Base-by-base conservation (phyloP, 2,888 invertebrate genomes). In the Parapristionchus giblindavisi region DNA sequence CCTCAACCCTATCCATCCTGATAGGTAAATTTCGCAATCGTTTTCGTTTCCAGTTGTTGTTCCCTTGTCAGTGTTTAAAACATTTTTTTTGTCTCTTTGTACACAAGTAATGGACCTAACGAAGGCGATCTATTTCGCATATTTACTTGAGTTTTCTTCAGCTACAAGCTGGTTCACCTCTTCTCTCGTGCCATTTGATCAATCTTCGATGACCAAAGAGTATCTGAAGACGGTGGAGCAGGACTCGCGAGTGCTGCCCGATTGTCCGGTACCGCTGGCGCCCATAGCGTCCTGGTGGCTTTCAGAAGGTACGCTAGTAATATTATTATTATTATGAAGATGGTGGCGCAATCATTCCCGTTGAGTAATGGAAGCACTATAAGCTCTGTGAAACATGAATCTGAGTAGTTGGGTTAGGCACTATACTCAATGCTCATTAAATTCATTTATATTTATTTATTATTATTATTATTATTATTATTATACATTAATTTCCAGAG, bases 131-230 rank as follows among this genome's bases (percentile, higher is more conserved):
- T n/a, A n/a, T n/a, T n/a, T n/a, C n/a, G n/a, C n/a, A n/a, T n/a
- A n/a, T n/a, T n/a, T n/a, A n/a, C n/a, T n/a, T n/a, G n/a, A n/a
- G n/a, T n/a, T 0, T 40, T 63, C 24, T 76, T 68, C 88, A 97
- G 98, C 51, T 99, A 99, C 90, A 95, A 96, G 88, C 91, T 99
- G 84, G 90, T 99, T 75, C 99, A 99, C 89, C 91, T 99, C 75
- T 98, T 97, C 2, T 96, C 99, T 0, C 91, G 99, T 80, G 98
- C 99, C 40, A 99, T 99, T 83, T 99, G 98, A 14, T 21, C 92
- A 92, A 87, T 91, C 92, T 1, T 89, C 92, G 89, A 91, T 94
- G 60, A 99, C 99, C 0, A 92, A 98, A 77, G 96, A 97, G 86
- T 97, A 99, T 90, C 91, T 99, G 76, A 93, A 93, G 83, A 95